Evolutionary conservation across 2,797 vertebrate genomes (phyloP), one percentile per base, ranked within the genome.

Genomic region (Neoniphon sammara): DNA sequence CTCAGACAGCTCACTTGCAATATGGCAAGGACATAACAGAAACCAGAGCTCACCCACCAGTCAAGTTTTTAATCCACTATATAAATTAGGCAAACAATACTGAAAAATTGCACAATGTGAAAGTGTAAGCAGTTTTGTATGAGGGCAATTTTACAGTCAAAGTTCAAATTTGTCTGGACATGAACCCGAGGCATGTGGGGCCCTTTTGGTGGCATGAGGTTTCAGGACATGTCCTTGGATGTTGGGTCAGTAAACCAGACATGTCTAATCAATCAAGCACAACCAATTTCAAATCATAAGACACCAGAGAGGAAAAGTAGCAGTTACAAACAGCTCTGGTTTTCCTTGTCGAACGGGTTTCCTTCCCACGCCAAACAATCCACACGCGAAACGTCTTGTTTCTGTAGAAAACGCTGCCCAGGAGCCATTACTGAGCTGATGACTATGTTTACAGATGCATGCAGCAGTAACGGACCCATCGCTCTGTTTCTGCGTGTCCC

Each of bases 321-420:
- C 89, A 87, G 91, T 93, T 91, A 89, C 73, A 89, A 83, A 89
- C 84, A 81, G 53, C 81, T 85, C 92, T 87, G 85, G 91, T 91
- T 92, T 89, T 91, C 90, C 94, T 90, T 8, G 93, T 94, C 77
- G 56, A 81, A 92, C 92, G 5, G 83, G 92, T 94, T 94, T 91
- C 52, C 73, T 86, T 87, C 74, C 77, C 72, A 67, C 71, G 74
- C 57, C 57, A 81, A 77, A 77, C 57, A 59, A 36, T 65, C 65
- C 56, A 56, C 52, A 63, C 62, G 64, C 62, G 70, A 77, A 85
- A 85, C 73, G 71, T 70, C 30, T 80, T 67, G 67, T 82, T 82
- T 82, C 60, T 60, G 70, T 78, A 75, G 72, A 76, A 84, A 75
- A 70, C 7, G 10, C 60, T 62, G 61, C 25, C 9, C 56, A 11